These are phyloP conservation scores for Panulirus ornatus DNA, from an alignment of 1,140 invertebrate genomes.

Conservation along the genomic window DNA sequence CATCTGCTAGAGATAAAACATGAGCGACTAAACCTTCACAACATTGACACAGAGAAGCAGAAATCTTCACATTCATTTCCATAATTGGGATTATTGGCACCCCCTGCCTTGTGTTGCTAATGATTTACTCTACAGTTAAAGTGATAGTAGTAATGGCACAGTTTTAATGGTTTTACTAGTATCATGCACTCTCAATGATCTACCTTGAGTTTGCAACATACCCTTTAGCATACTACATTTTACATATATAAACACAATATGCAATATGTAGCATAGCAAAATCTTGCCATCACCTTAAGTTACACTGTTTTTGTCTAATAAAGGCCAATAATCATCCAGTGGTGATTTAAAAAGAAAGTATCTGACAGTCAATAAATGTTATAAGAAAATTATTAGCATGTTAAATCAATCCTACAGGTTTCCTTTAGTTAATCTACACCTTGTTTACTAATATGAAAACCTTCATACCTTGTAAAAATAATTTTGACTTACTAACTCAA, in stretches of 20 bases:
- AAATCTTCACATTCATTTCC: background rate
- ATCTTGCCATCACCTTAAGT: conserved; percentile 1
- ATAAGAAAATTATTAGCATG: conserved; percentile 32
- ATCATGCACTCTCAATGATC: background rate
- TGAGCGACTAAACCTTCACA: background rate
- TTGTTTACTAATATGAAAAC: background rate
- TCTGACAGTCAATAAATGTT: conserved; percentile 18
- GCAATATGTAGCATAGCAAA: background rate
- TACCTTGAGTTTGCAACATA: background rate
- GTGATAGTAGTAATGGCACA: background rate
- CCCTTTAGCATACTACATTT: background rate
- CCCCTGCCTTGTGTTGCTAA: conserved; percentile 1
- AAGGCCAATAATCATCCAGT: background rate
- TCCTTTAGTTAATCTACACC: background rate
- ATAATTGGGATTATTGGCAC: background rate
- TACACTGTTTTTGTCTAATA: background rate
- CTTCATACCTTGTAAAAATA: background rate
- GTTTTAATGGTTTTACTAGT: background rate
- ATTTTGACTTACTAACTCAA: background rate
- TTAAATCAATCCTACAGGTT: background rate
- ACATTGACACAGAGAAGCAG: background rate
- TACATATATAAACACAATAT: background rate
- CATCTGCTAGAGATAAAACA: background rate
- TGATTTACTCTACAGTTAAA: background rate
- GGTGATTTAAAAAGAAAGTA: background rate